Conservation (phyloP, 2,113 vertebrate species). For the Hippocampus abdominalis region DNA sequence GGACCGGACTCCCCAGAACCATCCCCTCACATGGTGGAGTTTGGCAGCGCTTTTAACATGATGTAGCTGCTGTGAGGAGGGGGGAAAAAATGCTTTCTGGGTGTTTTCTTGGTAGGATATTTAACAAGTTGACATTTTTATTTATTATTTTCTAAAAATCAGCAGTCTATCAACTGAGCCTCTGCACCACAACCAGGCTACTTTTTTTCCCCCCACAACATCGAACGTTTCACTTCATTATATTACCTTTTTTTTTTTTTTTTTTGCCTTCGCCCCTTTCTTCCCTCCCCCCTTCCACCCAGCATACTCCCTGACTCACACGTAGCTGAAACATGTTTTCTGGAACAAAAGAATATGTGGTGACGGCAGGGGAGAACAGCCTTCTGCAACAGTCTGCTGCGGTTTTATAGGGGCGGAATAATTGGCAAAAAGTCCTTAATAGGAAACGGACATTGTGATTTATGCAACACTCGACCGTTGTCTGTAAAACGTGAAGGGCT, state of each 20-base stretch:
- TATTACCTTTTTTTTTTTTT: slow-evolving; percentile 41
- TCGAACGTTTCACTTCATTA: slow-evolving; percentile 83
- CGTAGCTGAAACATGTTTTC: slow-evolving; percentile 76
- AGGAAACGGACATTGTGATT: slow-evolving; percentile 69
- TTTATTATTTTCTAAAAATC: slow-evolving; percentile 67
- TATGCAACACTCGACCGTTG: slow-evolving; percentile 52
- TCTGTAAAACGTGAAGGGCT: slow-evolving; percentile 49
- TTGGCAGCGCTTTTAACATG: slow-evolving; percentile 38
- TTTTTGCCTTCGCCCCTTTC: background rate
- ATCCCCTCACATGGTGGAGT: slow-evolving; percentile 19
- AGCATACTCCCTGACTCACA: slow-evolving; percentile 52
- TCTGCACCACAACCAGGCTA: slow-evolving; percentile 67
- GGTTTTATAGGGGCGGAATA: slow-evolving; percentile 76
- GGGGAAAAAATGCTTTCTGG: slow-evolving; percentile 45
- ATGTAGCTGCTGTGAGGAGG: slow-evolving; percentile 65
- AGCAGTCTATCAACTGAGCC: slow-evolving; percentile 50
- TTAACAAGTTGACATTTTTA: slow-evolving; percentile 71
- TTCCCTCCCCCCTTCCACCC: slow-evolving; percentile 5
- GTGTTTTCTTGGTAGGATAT: slow-evolving; percentile 72
- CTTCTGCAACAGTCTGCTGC: slow-evolving; percentile 68
- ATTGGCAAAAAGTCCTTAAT: slow-evolving; percentile 80
- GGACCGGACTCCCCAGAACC: slow-evolving; percentile 24
- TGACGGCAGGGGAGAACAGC: slow-evolving; percentile 61
- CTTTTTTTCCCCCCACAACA: slow-evolving; percentile 79
- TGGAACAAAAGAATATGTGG: slow-evolving; percentile 69